These are phyloP conservation scores for Crocuta crocuta DNA, from an alignment of 2,113 vertebrate species.

Conservation along the genomic window DNA sequence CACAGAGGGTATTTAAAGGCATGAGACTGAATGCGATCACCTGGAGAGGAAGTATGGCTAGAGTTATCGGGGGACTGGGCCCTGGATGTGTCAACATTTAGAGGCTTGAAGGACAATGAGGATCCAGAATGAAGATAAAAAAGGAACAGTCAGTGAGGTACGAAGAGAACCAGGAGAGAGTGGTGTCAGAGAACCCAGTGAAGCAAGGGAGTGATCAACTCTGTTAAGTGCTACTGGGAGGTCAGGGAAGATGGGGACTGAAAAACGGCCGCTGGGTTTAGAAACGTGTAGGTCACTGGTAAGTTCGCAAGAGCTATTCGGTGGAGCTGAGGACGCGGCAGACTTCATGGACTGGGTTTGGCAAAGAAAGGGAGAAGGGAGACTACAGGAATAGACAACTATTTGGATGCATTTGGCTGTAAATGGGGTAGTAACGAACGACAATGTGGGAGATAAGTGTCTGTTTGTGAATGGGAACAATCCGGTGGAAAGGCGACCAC, in stretches of 20 bases:
- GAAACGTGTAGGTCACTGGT: background rate
- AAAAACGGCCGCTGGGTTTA: background rate
- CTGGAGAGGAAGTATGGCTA: background rate
- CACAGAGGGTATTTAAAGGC: background rate
- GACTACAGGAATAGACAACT: background rate
- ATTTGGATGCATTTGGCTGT: background rate
- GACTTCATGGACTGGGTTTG: background rate
- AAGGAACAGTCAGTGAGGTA: background rate
- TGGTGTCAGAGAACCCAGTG: background rate
- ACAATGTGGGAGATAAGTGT: background rate
- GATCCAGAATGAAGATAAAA: background rate
- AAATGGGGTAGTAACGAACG: background rate
- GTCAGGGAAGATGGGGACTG: background rate
- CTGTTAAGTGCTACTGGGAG: background rate
- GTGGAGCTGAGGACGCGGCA: background rate
- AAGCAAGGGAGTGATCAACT: background rate
- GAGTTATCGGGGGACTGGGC: background rate
- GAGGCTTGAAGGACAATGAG: background rate
- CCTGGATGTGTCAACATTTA: background rate
- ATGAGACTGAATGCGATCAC: background rate
- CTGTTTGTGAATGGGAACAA: background rate
- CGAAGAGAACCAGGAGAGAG: background rate
- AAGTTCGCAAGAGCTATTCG: background rate
- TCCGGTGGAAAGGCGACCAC: background rate
- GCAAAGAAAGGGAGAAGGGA: background rate